Evolutionary conservation across 2,113 vertebrate genomes (phyloP).

Genomic region (Stigmatopora nigra): DNA sequence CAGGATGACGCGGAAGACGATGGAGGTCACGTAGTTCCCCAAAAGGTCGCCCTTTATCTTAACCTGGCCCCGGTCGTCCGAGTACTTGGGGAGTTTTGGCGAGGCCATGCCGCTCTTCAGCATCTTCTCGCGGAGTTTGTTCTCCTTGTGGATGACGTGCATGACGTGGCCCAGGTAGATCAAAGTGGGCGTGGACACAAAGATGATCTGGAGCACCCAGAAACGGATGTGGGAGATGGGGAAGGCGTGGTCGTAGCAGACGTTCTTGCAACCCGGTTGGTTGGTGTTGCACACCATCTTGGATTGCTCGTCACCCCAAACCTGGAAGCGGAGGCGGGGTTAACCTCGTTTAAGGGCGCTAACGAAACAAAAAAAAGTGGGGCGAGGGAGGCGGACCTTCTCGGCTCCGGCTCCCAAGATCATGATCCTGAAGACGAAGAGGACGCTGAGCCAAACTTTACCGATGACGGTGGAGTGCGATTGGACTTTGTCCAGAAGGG

Average conservation of each 20-base stretch:
- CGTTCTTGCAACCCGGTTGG: slow-evolving; percentile 90
- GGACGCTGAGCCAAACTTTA: slow-evolving; percentile 93
- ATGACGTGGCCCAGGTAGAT: slow-evolving; percentile 89
- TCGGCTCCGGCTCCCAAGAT: slow-evolving; percentile 79
- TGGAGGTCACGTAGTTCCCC: slow-evolving; percentile 83
- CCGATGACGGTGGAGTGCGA: slow-evolving; percentile 81
- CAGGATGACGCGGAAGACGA: slow-evolving; percentile 82
- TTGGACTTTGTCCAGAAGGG: slow-evolving; percentile 84
- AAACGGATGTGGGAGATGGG: slow-evolving; percentile 95
- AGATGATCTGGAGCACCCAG: slow-evolving; percentile 96
- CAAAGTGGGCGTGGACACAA: slow-evolving; percentile 84
- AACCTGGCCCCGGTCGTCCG: slow-evolving; percentile 76
- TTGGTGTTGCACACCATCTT: slow-evolving; percentile 91
- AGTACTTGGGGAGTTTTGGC: slow-evolving; percentile 64
- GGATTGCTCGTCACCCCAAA: slow-evolving; percentile 83
- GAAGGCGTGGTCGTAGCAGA: slow-evolving; percentile 92
- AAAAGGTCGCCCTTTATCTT: slow-evolving; percentile 81
- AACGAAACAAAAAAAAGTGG: too few species aligned
- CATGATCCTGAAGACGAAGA: slow-evolving; percentile 95
- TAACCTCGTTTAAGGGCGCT: too few species aligned
- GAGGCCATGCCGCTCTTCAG: background rate
- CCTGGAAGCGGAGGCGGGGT: slow-evolving; percentile 27
- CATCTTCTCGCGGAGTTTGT: slow-evolving; percentile 67
- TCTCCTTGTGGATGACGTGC: slow-evolving; percentile 83
- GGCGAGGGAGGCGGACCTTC: slow-evolving; percentile 44